phyloP scores from a whole-genome alignment of 1,140 invertebrate genomes.

The Trinorchestia longiramus region DNA sequence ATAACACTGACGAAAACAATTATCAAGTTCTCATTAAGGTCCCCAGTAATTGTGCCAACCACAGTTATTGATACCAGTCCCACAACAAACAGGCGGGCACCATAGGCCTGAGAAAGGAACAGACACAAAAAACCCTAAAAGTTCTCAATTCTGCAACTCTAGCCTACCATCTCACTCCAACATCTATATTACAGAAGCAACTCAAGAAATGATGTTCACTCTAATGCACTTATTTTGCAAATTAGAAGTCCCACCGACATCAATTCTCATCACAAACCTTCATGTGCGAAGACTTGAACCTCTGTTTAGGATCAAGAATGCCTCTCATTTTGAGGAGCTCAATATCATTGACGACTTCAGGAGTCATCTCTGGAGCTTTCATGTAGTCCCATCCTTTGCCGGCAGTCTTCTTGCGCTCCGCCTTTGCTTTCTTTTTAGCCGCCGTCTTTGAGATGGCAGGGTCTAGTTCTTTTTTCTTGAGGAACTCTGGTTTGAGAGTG shows the following conservation, averaged over 20 bases:
- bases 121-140: too few species aligned
- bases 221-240: background rate
- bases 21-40: too few species aligned
- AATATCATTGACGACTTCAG: conserved; percentile 20
- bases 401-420: conserved; percentile 30
- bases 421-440: background rate
- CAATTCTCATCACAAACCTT: background rate
- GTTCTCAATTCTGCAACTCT: too few species aligned
- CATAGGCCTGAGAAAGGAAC: too few species aligned
- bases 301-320: conserved; percentile 24
- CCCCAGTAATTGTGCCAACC: too few species aligned
- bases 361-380: conserved; percentile 40
- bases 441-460: background rate
- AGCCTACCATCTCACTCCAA: background rate
- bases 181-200: background rate
- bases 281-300: conserved; percentile 34
- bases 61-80: too few species aligned
- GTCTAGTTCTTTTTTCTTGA: background rate
- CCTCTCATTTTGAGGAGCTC: conserved; percentile 41
- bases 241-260: background rate
- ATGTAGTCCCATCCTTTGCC: conserved; percentile 44
- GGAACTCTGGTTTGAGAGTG: conserved; percentile 30
- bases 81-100: too few species aligned
- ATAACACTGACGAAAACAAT: too few species aligned
- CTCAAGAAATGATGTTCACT: background rate